A percentile compares a stretch with the other conserved stretches of the same genome.
Evolutionary conservation across 2,113 vertebrate genomes (phyloP).

Genomic region (Hoplias malabaricus): DNA sequence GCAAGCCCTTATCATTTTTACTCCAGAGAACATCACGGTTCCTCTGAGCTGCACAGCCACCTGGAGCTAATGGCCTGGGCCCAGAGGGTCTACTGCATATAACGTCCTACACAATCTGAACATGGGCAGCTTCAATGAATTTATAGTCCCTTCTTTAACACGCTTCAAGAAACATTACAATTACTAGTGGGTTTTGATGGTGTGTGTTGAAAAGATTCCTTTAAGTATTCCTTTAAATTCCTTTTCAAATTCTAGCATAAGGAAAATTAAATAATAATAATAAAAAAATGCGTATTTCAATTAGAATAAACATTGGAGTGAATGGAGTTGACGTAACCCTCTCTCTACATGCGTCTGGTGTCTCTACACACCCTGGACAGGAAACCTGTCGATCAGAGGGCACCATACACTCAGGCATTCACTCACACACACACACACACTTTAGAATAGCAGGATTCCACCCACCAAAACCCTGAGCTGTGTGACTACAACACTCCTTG

Average conservation of each 20-base stretch:
- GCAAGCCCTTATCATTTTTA: conserved; percentile 17
- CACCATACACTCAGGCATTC: neutral
- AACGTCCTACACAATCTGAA: neutral
- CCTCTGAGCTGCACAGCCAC: neutral
- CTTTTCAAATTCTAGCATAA: too few species aligned
- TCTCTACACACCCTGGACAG: too few species aligned
- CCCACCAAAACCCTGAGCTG: too few species aligned
- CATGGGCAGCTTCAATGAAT: neutral
- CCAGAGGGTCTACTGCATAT: neutral
- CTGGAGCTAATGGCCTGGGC: conserved; percentile 12
- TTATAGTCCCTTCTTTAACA: neutral
- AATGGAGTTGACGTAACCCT: too few species aligned
- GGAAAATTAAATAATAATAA: too few species aligned
- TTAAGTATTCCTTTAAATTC: too few species aligned
- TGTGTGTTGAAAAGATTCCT: neutral
- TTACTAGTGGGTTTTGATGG: neutral
- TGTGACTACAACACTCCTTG: too few species aligned
- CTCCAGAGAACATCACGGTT: conserved; percentile 15
- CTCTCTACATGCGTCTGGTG: too few species aligned
- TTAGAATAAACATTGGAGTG: too few species aligned
- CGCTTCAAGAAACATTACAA: neutral
- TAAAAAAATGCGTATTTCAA: too few species aligned
- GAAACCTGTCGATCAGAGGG: too few species aligned
- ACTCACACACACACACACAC: neutral
- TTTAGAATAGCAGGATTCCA: too few species aligned